These are phyloP conservation scores for Pristionchus mayeri DNA, from an alignment of 2,888 invertebrate species.

Conservation along the genomic window DNA sequence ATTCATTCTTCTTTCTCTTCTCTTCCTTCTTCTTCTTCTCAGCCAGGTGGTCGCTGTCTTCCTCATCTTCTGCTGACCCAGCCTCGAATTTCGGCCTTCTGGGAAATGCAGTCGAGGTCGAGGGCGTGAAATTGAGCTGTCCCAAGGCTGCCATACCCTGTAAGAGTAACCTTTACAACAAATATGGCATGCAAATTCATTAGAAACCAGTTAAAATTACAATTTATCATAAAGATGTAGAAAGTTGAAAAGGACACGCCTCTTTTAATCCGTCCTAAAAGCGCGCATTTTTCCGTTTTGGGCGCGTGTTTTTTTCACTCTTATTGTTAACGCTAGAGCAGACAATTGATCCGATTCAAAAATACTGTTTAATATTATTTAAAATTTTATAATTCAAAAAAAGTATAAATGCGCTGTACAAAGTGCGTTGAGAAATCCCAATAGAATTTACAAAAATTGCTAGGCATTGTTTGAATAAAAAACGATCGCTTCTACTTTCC, in stretches of 20 bases:
- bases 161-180: not conserved
- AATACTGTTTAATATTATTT: too few relatives aligned
- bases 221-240: not conserved
- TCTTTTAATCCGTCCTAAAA: too few relatives aligned
- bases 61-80: constrained; percentile 31
- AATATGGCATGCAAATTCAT: not conserved
- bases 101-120: not conserved
- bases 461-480: too few relatives aligned
- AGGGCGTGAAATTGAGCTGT: constrained; percentile 16
- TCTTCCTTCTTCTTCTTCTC: constrained; percentile 37
- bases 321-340: not conserved
- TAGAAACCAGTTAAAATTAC: not conserved
- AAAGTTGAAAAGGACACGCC: not conserved
- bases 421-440: too few relatives aligned
- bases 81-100: constrained; percentile 34
- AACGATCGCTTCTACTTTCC: too few relatives aligned
- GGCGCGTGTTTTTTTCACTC: too few relatives aligned
- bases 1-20: not conserved
- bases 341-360: too few relatives aligned
- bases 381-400: too few relatives aligned
- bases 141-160: constrained; percentile 25
- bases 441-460: too few relatives aligned
- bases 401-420: too few relatives aligned
- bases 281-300: too few relatives aligned
- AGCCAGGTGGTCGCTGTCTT: constrained; percentile 29